Percentiles rank a stretch among this genome's conserved stretches.
Conservation (phyloP, 2,797 vertebrate species). For the Hemitrygon akajei region DNA sequence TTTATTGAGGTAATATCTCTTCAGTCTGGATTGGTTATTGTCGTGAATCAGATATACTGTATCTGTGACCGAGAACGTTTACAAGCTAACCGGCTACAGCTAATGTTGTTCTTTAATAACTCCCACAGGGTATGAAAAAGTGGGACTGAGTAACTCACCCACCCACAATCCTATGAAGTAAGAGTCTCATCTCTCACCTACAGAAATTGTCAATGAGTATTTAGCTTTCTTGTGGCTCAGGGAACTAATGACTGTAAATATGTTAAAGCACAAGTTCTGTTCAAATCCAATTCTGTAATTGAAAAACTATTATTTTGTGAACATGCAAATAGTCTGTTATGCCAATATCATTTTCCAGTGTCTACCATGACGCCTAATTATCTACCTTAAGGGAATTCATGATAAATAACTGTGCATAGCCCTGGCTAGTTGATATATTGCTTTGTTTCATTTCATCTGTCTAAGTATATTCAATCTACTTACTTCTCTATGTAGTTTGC, state of each 20-base stretch:
- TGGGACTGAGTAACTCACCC: neutral
- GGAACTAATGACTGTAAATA: neutral
- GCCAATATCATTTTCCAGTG: constrained; percentile 19
- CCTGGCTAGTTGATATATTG: constrained; percentile 17
- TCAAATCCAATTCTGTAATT: constrained; percentile 32
- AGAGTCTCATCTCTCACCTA: neutral
- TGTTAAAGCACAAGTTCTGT: neutral
- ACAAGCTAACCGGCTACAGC: neutral
- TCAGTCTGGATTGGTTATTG: neutral
- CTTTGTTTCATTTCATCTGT: constrained; percentile 30
- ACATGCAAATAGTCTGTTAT: constrained; percentile 32
- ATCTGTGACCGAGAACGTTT: neutral
- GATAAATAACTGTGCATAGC: constrained; percentile 1
- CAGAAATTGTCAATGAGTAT: constrained; percentile 18
- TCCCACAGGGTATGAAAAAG: neutral
- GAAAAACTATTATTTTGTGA: constrained; percentile 35
- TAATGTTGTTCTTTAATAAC: neutral
- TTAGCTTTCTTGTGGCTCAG: constrained; percentile 4
- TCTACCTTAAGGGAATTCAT: neutral
- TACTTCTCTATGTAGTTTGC: neutral
- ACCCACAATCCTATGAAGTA: neutral
- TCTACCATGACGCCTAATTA: constrained; percentile 8
- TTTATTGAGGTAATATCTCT: neutral
- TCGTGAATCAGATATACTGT: neutral
- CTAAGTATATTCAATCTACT: constrained; percentile 19